Evolutionary conservation across 1,140 invertebrate genomes (phyloP), one percentile per base, ranked within the genome.

Genomic region (Macrostomum lignano): DNA sequence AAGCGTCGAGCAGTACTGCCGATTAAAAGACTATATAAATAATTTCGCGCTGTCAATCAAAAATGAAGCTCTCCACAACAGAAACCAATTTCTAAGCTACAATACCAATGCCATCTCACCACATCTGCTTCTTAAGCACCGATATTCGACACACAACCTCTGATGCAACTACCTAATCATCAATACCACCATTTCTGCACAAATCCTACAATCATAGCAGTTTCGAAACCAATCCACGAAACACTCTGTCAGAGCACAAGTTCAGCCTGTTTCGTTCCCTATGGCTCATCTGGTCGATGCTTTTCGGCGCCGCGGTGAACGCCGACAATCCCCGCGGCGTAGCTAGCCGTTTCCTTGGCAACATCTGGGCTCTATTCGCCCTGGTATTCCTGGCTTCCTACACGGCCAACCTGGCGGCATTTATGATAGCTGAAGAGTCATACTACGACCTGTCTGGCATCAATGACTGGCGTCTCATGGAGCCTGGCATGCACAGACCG

Each of bases 211-310:
- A n/a, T n/a, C n/a, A n/a, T n/a, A n/a, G n/a, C n/a, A n/a, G n/a
- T n/a, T n/a, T n/a, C n/a, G n/a, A n/a, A n/a, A n/a, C n/a, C n/a
- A n/a, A n/a, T n/a, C n/a, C n/a, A n/a, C n/a, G n/a, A n/a, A n/a
- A n/a, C n/a, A n/a, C n/a, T n/a, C n/a, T 11, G 7, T 15, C 41
- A 64, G 64, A 60, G 17, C 62, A 67, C 51, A 69, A 76, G 38
- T 94, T 96, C 60, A 93, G 82, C 1, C 60, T 94, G 3, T 88
- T 84, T 48, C 71, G 84, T 33, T 84, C 84, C 1, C 86, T 91
- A 51, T 96, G 86, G 88, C 63, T 96, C 36, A 86, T 94, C n/a
- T 94, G 84, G 84, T 79, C 86, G n/a, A 79, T 93, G 21, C 65
- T 96, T 11, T 94, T 96, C 60, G 76, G 78, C 58, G 84, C 86